phyloP scores from a whole-genome alignment of 2,113 vertebrate species.

The Pantherophis guttatus region DNA sequence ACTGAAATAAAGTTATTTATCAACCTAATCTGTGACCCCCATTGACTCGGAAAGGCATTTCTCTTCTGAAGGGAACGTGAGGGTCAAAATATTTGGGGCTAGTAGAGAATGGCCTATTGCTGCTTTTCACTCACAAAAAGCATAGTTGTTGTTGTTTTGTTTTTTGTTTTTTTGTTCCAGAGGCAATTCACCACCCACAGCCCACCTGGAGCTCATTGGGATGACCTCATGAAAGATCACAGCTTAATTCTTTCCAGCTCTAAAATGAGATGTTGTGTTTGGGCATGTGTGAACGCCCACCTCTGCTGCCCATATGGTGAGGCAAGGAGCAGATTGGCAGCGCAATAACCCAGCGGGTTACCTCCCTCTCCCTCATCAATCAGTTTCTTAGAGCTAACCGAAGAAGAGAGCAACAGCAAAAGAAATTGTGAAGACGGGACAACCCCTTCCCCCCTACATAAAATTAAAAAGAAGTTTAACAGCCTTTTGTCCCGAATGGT shows the following conservation, averaged over 20 bases:
- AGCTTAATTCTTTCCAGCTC: neutral
- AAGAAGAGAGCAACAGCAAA: neutral
- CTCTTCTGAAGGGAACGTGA: neutral
- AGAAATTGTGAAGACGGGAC: neutral
- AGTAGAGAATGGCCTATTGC: neutral
- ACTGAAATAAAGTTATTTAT: neutral
- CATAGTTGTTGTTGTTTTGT: neutral
- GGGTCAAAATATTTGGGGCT: neutral
- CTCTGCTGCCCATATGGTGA: slow-evolving; percentile 5
- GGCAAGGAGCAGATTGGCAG: neutral
- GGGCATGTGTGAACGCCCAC: slow-evolving; percentile 22
- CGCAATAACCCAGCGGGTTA: neutral
- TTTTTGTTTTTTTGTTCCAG: neutral
- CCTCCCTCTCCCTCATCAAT: neutral
- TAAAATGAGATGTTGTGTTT: neutral
- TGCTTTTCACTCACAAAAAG: neutral
- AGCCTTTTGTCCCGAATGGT: neutral
- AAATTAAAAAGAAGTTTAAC: neutral
- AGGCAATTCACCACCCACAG: neutral
- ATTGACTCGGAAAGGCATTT: neutral
- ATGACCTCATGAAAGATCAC: neutral
- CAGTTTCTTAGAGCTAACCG: neutral
- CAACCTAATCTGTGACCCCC: neutral
- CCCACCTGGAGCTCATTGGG: slow-evolving; percentile 6
- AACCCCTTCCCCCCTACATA: too few relatives aligned